These are phyloP conservation scores for Cyanoramphus novaezelandiae DNA, from an alignment of 2,113 vertebrate genomes.

Conservation along the genomic window DNA sequence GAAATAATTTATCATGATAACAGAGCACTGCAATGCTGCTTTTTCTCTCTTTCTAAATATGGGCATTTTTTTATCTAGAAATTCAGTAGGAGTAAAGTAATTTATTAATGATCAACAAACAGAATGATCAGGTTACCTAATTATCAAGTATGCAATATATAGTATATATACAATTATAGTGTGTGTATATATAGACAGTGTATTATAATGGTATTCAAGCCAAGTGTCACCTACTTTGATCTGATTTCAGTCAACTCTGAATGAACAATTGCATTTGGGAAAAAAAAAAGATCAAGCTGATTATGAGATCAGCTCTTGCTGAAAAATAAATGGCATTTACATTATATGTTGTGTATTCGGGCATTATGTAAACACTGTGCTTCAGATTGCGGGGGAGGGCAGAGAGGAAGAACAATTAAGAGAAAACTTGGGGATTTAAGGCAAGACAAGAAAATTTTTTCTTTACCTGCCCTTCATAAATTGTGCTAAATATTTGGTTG, in stretches of 20 bases:
- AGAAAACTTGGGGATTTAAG: neutral
- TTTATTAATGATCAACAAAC: neutral
- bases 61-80: neutral
- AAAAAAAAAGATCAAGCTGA: neutral
- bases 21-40: neutral
- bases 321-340: neutral
- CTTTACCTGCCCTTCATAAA: neutral
- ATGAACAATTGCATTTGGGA: neutral
- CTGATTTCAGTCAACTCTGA: neutral
- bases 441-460: accelerated
- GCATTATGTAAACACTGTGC: neutral
- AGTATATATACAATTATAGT: neutral
- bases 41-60: neutral
- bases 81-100: neutral
- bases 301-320: neutral
- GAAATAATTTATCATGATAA: neutral
- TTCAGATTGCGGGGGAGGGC: neutral
- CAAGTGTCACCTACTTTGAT: neutral
- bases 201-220: neutral
- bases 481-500: neutral
- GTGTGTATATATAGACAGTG: neutral
- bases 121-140: neutral
- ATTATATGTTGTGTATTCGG: neutral
- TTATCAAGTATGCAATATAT: neutral
- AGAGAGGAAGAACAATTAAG: neutral